phyloP scores from a whole-genome alignment of 2,888 invertebrate genomes.

The Pterostichus madidus region DNA sequence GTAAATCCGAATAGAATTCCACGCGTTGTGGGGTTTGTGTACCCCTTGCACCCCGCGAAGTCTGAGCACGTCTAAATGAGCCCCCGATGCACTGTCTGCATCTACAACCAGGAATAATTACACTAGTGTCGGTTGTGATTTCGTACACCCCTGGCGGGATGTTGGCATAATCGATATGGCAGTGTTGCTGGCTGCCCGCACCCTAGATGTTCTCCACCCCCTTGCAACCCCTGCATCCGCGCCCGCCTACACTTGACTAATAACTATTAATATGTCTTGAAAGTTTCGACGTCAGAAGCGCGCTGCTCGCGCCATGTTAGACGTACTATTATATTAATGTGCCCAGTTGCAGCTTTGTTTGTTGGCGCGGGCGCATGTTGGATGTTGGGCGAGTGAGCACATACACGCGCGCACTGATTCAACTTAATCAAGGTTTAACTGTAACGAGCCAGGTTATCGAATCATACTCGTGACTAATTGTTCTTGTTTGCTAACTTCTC shows the following conservation, averaged over 20 bases:
- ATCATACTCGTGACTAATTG: slow-evolving; percentile 49
- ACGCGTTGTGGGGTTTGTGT: neutral
- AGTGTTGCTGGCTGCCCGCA: slow-evolving; percentile 32
- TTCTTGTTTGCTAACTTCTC: slow-evolving; percentile 10
- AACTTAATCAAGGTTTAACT: slow-evolving; percentile 22
- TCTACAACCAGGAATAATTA: slow-evolving; percentile 43
- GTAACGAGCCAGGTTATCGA: slow-evolving; percentile 24
- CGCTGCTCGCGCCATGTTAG: slow-evolving; percentile 31
- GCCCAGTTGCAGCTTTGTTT: slow-evolving; percentile 65
- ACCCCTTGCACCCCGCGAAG: neutral
- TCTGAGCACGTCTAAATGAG: neutral
- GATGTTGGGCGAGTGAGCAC: neutral
- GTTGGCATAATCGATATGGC: slow-evolving; percentile 66
- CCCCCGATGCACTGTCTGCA: slow-evolving; percentile 3
- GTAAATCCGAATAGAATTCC: too few species aligned
- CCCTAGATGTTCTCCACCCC: slow-evolving; percentile 4
- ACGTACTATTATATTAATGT: slow-evolving; percentile 65
- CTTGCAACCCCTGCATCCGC: neutral
- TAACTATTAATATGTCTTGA: slow-evolving; percentile 77
- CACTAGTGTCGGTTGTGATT: slow-evolving; percentile 44
- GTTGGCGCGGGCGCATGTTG: slow-evolving; percentile 20
- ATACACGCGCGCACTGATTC: neutral
- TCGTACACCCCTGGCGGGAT: slow-evolving; percentile 59
- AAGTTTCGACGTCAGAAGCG: slow-evolving; percentile 62
- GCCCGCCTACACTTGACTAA: slow-evolving; percentile 73